A percentile compares a stretch with the other conserved stretches of the same genome.
Evolutionary conservation across 1,140 invertebrate species (phyloP).

Genomic region (Ips typographus): DNA sequence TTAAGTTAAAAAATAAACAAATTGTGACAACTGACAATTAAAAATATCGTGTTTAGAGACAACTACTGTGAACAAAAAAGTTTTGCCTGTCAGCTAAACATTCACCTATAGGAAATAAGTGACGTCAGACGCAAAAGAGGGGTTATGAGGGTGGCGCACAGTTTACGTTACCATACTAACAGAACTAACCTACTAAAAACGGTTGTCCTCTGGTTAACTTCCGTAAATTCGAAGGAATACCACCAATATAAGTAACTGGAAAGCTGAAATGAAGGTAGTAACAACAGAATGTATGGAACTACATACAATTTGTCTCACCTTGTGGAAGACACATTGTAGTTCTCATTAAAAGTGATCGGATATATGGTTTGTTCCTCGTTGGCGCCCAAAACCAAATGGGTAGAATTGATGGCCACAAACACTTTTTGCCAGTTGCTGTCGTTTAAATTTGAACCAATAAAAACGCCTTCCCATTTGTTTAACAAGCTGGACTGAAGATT

Average conservation of each 20-base stretch:
- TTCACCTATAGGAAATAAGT: not conserved
- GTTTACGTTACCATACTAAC: not conserved
- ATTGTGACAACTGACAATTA: too few species aligned
- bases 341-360: slow-evolving; percentile 65
- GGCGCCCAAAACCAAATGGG: slow-evolving; percentile 79
- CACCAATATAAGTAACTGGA: slow-evolving; percentile 76
- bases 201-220: slow-evolving; percentile 70
- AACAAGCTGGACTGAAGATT: slow-evolving; percentile 83
- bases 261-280: slow-evolving; percentile 58
- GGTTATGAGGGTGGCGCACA: too few species aligned
- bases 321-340: slow-evolving; percentile 74
- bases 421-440: slow-evolving; percentile 87
- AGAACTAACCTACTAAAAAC: slow-evolving; percentile 63
- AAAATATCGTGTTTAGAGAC: too few species aligned
- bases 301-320: slow-evolving; percentile 6
- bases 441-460: slow-evolving; percentile 79
- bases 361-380: slow-evolving; percentile 89
- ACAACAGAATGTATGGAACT: not conserved
- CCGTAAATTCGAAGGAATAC: slow-evolving; percentile 66
- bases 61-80: too few species aligned
- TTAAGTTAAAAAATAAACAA: too few species aligned
- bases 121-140: not conserved
- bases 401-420: slow-evolving; percentile 82
- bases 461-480: slow-evolving; percentile 88
- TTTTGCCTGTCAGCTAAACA: not conserved